phyloP scores from a whole-genome alignment of 2,113 vertebrate genomes.

The Ranitomeya variabilis region DNA sequence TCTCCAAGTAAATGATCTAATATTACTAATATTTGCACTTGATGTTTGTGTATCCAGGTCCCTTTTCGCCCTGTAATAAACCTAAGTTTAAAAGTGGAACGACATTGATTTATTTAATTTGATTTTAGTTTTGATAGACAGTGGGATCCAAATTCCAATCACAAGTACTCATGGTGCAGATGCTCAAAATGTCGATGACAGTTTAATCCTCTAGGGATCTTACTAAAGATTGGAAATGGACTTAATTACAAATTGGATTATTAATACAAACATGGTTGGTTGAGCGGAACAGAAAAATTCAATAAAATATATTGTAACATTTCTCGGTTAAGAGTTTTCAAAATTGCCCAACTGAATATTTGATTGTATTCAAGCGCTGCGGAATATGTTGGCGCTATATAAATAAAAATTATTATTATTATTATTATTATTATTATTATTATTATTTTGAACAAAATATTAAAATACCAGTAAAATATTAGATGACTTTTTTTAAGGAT shows the following conservation, averaged over 20 bases:
- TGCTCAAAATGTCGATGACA: neutral
- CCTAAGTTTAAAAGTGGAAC: conserved; percentile 19
- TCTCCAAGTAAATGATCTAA: conserved; percentile 36
- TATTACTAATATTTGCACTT: conserved; percentile 4
- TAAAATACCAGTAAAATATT: neutral
- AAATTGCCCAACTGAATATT: neutral
- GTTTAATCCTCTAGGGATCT: neutral
- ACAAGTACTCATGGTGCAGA: neutral
- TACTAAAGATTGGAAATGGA: neutral
- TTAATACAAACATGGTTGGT: neutral
- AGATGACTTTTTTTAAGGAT: neutral
- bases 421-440: no score
- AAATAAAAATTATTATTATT: no score
- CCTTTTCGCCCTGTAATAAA: conserved; percentile 17
- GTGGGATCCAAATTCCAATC: neutral
- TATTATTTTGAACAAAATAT: neutral
- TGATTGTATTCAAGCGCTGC: no score
- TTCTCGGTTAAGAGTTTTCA: neutral
- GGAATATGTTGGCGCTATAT: no score
- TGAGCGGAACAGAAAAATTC: neutral
- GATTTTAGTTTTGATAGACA: conserved; percentile 42
- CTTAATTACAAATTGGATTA: conserved; percentile 31
- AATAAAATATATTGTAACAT: neutral
- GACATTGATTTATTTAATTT: conserved; percentile 28
- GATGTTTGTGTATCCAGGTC: conserved; percentile 1